Percentiles rank a stretch among this genome's conserved stretches.
phyloP scores from a whole-genome alignment of 2,113 vertebrate species.

The Tenrec ecaudatus region DNA sequence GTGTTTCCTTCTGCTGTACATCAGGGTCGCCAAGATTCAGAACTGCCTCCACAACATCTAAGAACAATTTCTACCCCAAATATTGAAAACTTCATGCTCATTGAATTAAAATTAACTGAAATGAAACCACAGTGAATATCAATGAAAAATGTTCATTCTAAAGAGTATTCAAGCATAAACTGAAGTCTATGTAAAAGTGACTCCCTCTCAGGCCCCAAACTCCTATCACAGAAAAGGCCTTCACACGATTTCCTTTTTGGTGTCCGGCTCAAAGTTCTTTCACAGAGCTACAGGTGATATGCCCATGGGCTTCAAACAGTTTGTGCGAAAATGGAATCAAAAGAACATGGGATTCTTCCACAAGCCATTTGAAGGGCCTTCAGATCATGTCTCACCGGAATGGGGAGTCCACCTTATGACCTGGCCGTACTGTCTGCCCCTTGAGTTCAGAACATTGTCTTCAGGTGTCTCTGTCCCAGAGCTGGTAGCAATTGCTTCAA shows the following conservation, averaged over 20 bases:
- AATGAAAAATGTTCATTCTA: slow-evolving; percentile 47
- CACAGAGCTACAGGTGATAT: not conserved
- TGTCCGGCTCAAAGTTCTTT: not conserved
- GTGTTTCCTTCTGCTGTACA: too few species aligned
- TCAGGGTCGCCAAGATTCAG: too few species aligned
- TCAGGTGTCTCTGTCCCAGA: not conserved
- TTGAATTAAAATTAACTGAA: slow-evolving; percentile 54
- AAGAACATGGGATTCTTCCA: too few species aligned
- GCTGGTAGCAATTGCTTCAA: not conserved
- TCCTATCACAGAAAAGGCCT: not conserved
- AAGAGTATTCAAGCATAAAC: slow-evolving; percentile 31
- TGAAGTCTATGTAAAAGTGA: slow-evolving; percentile 53
- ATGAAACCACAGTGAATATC: slow-evolving; percentile 52
- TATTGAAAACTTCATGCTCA: slow-evolving; percentile 35
- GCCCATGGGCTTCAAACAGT: not conserved
- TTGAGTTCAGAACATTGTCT: not conserved
- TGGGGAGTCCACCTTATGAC: not conserved
- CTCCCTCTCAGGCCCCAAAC: not conserved
- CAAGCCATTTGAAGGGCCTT: too few species aligned
- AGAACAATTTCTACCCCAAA: slow-evolving; percentile 41
- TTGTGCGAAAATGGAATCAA: too few species aligned
- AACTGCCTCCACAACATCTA: too few species aligned
- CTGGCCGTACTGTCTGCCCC: not conserved
- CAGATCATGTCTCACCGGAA: not conserved
- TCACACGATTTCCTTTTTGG: not conserved